A percentile compares a stretch with the other conserved stretches of the same genome.
These are phyloP conservation scores for Thamnophis sirtalis DNA, from an alignment of 2,113 vertebrate species.

Conservation along the genomic window DNA sequence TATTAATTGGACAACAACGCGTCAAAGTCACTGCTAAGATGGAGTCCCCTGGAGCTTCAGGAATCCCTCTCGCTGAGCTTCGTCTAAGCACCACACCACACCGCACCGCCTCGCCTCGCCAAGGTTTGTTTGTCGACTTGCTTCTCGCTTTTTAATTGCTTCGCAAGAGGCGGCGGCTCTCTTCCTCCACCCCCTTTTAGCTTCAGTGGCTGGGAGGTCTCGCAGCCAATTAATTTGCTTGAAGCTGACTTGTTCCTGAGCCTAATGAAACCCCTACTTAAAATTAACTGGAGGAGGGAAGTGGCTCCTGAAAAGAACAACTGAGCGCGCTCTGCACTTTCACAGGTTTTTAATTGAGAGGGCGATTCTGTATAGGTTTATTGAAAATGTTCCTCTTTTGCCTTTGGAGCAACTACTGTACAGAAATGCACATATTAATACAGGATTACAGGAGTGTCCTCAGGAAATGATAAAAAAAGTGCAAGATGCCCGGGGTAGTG, in stretches of 20 bases:
- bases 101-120: background rate
- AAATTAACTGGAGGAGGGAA: background rate
- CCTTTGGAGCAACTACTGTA: background rate
- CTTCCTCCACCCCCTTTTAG: background rate
- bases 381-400: background rate
- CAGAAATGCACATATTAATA: background rate
- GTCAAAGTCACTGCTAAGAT: conserved; percentile 72
- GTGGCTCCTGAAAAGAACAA: background rate
- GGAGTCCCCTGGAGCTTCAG: conserved; percentile 57
- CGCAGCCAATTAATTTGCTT: background rate
- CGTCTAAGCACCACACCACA: conserved; percentile 51
- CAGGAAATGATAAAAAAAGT: background rate
- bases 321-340: no score
- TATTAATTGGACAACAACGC: conserved; percentile 81
- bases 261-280: background rate
- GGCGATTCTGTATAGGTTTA: background rate
- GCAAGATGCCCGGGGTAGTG: background rate
- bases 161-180: background rate
- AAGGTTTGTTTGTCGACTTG: background rate
- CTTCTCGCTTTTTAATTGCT: background rate
- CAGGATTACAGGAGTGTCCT: background rate
- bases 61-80: conserved; percentile 54
- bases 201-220: background rate
- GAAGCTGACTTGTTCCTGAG: background rate
- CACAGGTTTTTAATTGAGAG: background rate